Base-by-base conservation (phyloP, 2,113 vertebrate species). In the Pseudois nayaur region DNA sequence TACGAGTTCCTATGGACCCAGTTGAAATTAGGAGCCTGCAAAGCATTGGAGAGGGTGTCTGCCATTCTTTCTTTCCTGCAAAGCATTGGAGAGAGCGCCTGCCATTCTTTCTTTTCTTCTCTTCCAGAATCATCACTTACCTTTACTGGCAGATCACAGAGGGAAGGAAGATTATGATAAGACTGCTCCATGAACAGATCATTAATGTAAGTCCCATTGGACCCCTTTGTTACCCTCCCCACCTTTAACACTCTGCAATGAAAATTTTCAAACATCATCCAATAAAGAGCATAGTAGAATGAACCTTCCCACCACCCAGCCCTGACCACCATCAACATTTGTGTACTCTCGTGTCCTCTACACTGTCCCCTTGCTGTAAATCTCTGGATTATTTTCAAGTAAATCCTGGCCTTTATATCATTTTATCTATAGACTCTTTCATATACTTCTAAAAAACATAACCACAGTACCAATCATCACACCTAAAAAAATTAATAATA, bases 71-170 rank as follows among this genome's bases (percentile, higher is more conserved):
- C 36, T 43, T 89, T 55, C 50, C 87, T 89, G 19, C 19, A 40
- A 50, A 82, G 25, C 45, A 13, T 12, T 74, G 50, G 36, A 27
- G 19, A 45, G 13, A 8, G 43, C 29, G 19, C 19, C 60, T 83
- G 71, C 55, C 55, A 86, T 74, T 57, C 36, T 85, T 94, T 87
- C 36, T 43, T 89, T 48, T 86, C 59, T 76, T 67, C 48, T 97
- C 84, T 67, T 99, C 89, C 97, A 99, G 99, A 81, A 98, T 99
- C 92, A 85, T 99, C 95, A 99, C 98, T 81, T 99, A 99, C 93
- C 96, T 99, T 96, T 99, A 99, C 98, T 99, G 99, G 99, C 98
- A 99, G 99, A 98, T 99, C 97, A 98, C 98, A 97, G 97, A 99
- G 94, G 99, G 99, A 94, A 99, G 99, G 97, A 99, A 99, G 98